Evolutionary conservation across 2,113 vertebrate genomes (phyloP), one percentile per base, ranked within the genome.

Genomic region (Oreocharis arfaki): DNA sequence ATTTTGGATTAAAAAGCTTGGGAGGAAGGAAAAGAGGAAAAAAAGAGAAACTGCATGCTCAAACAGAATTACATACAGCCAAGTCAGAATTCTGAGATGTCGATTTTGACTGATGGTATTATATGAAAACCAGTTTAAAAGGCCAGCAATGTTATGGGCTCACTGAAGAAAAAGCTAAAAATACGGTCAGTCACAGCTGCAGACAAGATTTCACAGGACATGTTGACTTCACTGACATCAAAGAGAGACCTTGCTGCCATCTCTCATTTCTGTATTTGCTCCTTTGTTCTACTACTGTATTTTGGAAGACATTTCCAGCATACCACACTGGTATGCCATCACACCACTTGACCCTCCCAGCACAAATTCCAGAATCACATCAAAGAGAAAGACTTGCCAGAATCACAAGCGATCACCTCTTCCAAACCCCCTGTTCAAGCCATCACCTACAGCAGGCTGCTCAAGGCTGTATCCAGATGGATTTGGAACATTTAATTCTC

Each of bases 281-380:
- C 33, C 35, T 68, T 59, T 56, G 13, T 60, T 87, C 83, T 70
- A 28, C 53, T 42, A 4, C 42, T 11, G 11, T 18, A n/a, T 27
- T 46, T 61, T 68, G 30, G 37, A 71, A 23, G 49, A 47, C 39
- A 28, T 2, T 68, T 42, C 56, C 65, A 86, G 49, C 49, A 16
- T 9, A 47, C 7, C 39, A 30, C 27, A 59, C 6, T 19, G 16
- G 11, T 28, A 61, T 16, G 20, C 46, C 39, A 73, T 7, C 18
- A 8, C 56, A 49, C 3, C 0, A 0, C 16, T 22, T 24, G 9
- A 10, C 10, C 28, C 57, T 76, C 63, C 46, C 33, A 49, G 65
- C 23, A 80, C 44, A 60, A 63, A 63, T 35, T 87, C 55, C 30
- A 50, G 28, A 87, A 56, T 35, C 30, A 42, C 19, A 23, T 9